Evolutionary conservation across 2,797 vertebrate species (phyloP), one percentile per base, ranked within the genome.

Genomic region (Amazona finschi): DNA sequence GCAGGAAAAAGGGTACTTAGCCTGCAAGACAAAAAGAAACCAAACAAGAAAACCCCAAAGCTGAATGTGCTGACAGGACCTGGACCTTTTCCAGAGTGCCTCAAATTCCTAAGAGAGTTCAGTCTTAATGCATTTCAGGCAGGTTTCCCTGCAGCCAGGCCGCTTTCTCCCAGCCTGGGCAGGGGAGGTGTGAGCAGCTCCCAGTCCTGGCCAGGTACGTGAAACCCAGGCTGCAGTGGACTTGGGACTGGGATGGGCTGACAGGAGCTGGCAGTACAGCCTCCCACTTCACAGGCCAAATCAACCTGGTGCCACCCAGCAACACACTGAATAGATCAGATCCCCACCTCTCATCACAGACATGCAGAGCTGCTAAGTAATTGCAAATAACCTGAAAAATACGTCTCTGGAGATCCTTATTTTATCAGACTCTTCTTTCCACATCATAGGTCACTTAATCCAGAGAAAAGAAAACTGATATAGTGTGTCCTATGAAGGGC

Each of bases 31-130:
- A 69, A 47, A 27, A 18, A 19, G 52, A 57, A n/a, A 62, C 4
- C 11, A 39, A 85, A 61, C 8, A 47, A 85, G 24, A 87, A 79
- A 91, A n/a, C 27, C 16, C 38, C 16, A 69, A 64, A 78, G 67
- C 55, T n/a, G 9, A 89, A 66, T 38, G 38, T 39, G 67, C 62
- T 80, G 76, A 87, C 57, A 81, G 39, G 74, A 87, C 36, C 18
- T 46, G 73, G 90, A 93, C 12, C 49, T 74, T 71, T 80, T 74
- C 93, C 90, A 87, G 49, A 53, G 82, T 50, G 49, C 72, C 75
- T 27, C 33, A 46, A 93, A 97, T 55, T 95, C 80, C 81, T 39
- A 28, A 38, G 6, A 33, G 38, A 1, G 18, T 52, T 77, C 83
- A 83, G 57, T 36, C 83, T 53, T 36, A 46, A 52, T 17, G 57